Evolutionary conservation across 1,140 invertebrate genomes (phyloP).

Genomic region (Aphelenchoides fujianensis): DNA sequence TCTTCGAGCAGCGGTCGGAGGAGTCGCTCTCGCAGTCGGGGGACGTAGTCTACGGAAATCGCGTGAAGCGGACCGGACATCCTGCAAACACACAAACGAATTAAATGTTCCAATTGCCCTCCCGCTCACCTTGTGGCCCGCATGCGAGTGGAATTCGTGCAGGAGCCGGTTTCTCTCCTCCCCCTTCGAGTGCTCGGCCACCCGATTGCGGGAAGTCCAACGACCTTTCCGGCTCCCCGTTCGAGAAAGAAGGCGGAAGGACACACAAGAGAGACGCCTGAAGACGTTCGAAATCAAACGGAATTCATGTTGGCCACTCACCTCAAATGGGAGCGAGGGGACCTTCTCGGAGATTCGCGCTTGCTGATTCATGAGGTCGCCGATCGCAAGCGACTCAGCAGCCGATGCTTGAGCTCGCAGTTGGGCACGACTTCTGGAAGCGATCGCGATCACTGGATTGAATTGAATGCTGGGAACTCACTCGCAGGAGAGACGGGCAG

Average conservation of each 20-base stretch:
- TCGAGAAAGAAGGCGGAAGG: conserved; percentile 79
- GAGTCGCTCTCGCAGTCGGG: conserved; percentile 41
- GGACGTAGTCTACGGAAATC: conserved; percentile 47
- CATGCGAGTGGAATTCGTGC: conserved; percentile 78
- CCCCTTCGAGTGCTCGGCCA: conserved; percentile 82
- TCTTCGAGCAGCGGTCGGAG: conserved; percentile 68
- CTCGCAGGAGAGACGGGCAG: conserved; percentile 26
- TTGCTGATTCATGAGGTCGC: conserved; percentile 78
- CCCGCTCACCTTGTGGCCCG: conserved; percentile 69
- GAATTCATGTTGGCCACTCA: conserved; percentile 60
- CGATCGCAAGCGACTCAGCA: conserved; percentile 78
- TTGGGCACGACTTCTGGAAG: conserved; percentile 53
- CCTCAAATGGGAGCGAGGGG: conserved; percentile 82
- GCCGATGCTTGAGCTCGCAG: conserved; percentile 74
- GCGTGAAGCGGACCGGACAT: conserved; percentile 47
- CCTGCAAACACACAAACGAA: too few relatives aligned
- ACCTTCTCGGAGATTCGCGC: conserved; percentile 78
- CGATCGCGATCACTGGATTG: too few relatives aligned
- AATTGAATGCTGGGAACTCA: too few relatives aligned
- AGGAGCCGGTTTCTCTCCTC: conserved; percentile 78
- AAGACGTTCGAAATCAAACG: conserved; percentile 4
- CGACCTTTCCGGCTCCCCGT: conserved; percentile 73
- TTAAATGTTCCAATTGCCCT: conserved; percentile 7
- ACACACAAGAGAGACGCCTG: conserved; percentile 87
- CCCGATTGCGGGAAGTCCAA: conserved; percentile 91